Evolutionary conservation across 1,140 invertebrate genomes (phyloP).

Genomic region (Saccostrea cuccullata): DNA sequence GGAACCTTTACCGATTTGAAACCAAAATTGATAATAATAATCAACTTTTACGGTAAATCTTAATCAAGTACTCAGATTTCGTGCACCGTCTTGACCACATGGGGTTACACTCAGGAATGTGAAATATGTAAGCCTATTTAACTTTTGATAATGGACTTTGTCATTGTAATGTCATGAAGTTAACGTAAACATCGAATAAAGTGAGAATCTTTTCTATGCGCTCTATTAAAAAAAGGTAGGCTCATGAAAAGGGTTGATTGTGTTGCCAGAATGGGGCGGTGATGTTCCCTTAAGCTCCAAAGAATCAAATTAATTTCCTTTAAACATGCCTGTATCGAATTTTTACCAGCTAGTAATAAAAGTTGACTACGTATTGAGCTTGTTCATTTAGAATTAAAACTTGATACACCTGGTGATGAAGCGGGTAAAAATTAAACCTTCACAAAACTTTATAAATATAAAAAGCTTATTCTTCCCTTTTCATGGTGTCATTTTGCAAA

Average conservation of each 20-base stretch:
- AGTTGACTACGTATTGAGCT: not conserved
- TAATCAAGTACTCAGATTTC: not conserved
- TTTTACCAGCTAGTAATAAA: slow-evolving; percentile 29
- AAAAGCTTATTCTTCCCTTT: not conserved
- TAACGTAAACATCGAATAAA: slow-evolving; percentile 14
- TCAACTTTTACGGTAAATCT: not conserved
- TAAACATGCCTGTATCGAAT: slow-evolving; percentile 21
- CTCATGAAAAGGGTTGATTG: slow-evolving; percentile 15
- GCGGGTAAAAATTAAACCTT: not conserved
- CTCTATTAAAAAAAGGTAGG: not conserved
- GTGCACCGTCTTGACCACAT: not conserved
- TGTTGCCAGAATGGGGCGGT: not conserved
- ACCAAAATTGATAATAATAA: no score
- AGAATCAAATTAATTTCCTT: slow-evolving; percentile 30
- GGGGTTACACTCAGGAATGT: not conserved
- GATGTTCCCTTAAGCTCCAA: not conserved
- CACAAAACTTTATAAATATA: no score
- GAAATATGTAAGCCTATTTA: slow-evolving; percentile 2
- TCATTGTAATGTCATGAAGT: slow-evolving; percentile 20
- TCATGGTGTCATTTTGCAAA: not conserved
- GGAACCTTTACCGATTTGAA: no score
- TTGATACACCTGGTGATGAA: slow-evolving; percentile 1
- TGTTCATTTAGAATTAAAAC: slow-evolving; percentile 2
- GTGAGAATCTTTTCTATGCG: not conserved
- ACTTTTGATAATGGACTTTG: slow-evolving; percentile 11